Base-by-base conservation (phyloP, 2,797 vertebrate species). In the Malurus splendens region DNA sequence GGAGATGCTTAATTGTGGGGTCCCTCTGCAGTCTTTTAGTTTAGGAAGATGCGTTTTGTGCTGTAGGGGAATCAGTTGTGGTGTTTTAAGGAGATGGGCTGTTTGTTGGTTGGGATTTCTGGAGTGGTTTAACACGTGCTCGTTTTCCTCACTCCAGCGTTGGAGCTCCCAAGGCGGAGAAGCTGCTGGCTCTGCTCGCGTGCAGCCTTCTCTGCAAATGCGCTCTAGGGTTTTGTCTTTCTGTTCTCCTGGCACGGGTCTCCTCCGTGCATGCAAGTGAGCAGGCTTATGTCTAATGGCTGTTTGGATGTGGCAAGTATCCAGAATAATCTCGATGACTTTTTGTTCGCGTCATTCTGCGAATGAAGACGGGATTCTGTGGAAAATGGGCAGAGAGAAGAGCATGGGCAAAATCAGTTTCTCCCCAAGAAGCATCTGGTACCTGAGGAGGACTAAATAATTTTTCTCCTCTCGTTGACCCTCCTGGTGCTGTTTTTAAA, bases 231-330 rank as follows among this genome's bases (percentile, higher is more conserved):
- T 93, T 96, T 93, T 94, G 64, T 90, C 91, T 96, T 93, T 78
- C 89, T 92, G 12, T 73, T 92, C 92, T 89, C 81, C 87, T 72
- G 94, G 95, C 67, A 66, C 78, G 27, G 9, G 33, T 91, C 89
- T 95, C 93, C 85, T 65, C 78, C 83, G 24, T 48, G 73, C 90
- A 39, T 80, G 83, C 87, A 91, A 89, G 94, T 68, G 87, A 89
- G 68, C 85, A 90, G 91, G 87, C 94, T 94, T 74, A 44, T 74
- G 68, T 89, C 90, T 95, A 87, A 95, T 93, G 95, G 94, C 95
- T 95, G 86, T 94, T 90, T 86, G 59, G 87, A 27, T 61, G 81
- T 92, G 85, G 93, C 64, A 71, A 54, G 78, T 86, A 74, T 83
- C 86, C 90, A 92, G 72, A 77, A 77, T 90, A 86, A 88, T 80